phyloP scores from a whole-genome alignment of 2,797 vertebrate species.

The Cossypha heuglini region DNA sequence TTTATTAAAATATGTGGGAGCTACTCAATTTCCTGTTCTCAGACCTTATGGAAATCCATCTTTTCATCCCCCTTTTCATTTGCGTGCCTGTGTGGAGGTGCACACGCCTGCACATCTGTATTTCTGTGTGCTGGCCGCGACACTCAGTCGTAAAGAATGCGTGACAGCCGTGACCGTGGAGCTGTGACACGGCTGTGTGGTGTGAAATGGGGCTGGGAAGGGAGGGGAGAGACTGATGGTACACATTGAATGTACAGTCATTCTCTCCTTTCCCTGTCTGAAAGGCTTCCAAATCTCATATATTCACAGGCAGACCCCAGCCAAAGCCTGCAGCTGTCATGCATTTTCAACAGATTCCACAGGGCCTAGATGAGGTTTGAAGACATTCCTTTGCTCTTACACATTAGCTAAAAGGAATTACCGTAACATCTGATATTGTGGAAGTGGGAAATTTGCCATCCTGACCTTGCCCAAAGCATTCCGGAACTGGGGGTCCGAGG shows the following conservation, averaged over 20 bases:
- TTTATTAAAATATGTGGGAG: not conserved
- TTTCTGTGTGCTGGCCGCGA: not conserved
- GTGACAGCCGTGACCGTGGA: conserved; percentile 7
- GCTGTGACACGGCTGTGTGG: conserved; percentile 15
- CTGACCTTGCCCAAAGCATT: conserved; percentile 91
- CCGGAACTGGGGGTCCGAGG: conserved; percentile 86
- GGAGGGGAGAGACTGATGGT: not conserved
- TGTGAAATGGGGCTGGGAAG: conserved; percentile 50
- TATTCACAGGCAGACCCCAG: conserved; percentile 82
- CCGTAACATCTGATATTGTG: conserved; percentile 97
- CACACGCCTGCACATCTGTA: not conserved
- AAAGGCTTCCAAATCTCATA: conserved; percentile 83
- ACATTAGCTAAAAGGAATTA: conserved; percentile 93
- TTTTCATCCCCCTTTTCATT: not conserved
- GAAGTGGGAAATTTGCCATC: conserved; percentile 93
- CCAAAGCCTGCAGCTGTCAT: conserved; percentile 95
- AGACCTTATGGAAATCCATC: not conserved
- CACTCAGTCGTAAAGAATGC: not conserved
- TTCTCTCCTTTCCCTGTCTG: conserved; percentile 75
- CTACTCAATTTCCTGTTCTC: conserved; percentile 41
- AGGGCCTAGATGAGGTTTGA: conserved; percentile 87
- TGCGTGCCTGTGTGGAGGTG: not conserved
- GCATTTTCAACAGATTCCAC: conserved; percentile 98
- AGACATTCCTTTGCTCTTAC: conserved; percentile 95
- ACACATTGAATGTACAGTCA: conserved; percentile 72